Evolutionary conservation across 2,888 invertebrate genomes (phyloP), one percentile per base, ranked within the genome.

Genomic region (Leptothorax acervorum): DNA sequence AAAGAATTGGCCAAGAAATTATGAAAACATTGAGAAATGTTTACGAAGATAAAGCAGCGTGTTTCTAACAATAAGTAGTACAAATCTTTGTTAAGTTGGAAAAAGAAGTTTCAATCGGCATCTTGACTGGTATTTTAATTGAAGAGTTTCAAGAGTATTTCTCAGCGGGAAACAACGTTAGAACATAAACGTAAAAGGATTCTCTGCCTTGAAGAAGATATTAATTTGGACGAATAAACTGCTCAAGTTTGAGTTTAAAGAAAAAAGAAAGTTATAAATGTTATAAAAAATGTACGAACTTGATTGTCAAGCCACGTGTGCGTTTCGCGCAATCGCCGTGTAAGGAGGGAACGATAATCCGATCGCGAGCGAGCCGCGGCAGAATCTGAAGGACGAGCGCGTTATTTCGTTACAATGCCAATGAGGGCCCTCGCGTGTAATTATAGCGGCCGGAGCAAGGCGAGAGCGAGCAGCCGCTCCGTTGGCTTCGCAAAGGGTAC

Each of bases 401-500:
- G 86, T 82, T 86, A 85, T 88, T 88, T 86, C 82, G 75, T 81
- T 70, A 83, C 76, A 63, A 79, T 75, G 75, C 60, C 48, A 66
- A 79, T 57, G 55, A 76, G 53, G 83, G 68, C 39, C 73, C 45
- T 70, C 81, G 65, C 70, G 83, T 55, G 74, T 89, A 89, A 89
- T 89, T 89, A 89, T 89, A 89, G 86, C 45, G 62, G 51, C 74
- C 45, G 31, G 51, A 76, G 28, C 76, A 60, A 66, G 83, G 85
- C 85, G 82, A 79, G 83, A 78, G 55, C 42, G 78, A 53, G 81
- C n/a, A 53, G 73, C 68, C 87, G 89, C 85, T 85, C 62, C 73
- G 66, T 48, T 87, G 89, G 28, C 60, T 82, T 35, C 28, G 71
- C 87, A 89, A 89, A 89, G 87, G 55, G 85, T 68, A 70, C 5